Evolutionary conservation across 2,113 vertebrate genomes (phyloP), one percentile per base, ranked within the genome.

Genomic region (Sinocyclocheilus anshuiensis): DNA sequence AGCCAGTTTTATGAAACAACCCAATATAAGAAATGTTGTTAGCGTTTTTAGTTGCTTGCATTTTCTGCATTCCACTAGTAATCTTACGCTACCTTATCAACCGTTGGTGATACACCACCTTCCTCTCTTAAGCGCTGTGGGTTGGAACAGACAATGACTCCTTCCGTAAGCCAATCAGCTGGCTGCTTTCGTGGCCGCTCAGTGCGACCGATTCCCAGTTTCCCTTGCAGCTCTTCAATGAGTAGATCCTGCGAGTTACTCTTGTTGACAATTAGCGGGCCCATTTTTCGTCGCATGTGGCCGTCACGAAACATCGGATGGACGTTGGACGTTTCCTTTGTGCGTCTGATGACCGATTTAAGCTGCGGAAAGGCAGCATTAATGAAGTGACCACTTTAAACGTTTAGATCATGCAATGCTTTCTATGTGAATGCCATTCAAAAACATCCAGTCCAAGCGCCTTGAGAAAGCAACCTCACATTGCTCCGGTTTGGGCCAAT

Each of bases 261-360:
- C 94, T 99, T 97, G 94, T 98, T 96, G 84, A 97, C 94, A 84
- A 97, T 92, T 88, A 97, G 86, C 2, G 97, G 97, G 2, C 96
- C 97, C 95, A 96, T 92, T 92, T 96, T 97, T 91, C 93, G 95
- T 81, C 97, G 96, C 61, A 96, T 95, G 76, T 95, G 95, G 74
- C 95, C 94, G 4, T 98, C 97, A 11, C 97, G 96, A 91, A 93
- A 97, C 98, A 99, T 97, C 71, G 98, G 98, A 86, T 99, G 98
- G 22, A 97, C 95, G 1, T 98, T 97, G 15, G 95, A 81, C 0
- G 95, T 96, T 93, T 98, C 97, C 94, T 97, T 98, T 45, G 98
- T 99, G 93, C 97, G 97, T 91, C 95, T 96, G 90, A 99, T 99
- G 92, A 99, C 96, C 55, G 97, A 97, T 77, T 98, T 97, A 87